A percentile compares a stretch with the other conserved stretches of the same genome.
Evolutionary conservation across 2,888 invertebrate species (phyloP).

Genomic region (Eugnorisma glareosa): DNA sequence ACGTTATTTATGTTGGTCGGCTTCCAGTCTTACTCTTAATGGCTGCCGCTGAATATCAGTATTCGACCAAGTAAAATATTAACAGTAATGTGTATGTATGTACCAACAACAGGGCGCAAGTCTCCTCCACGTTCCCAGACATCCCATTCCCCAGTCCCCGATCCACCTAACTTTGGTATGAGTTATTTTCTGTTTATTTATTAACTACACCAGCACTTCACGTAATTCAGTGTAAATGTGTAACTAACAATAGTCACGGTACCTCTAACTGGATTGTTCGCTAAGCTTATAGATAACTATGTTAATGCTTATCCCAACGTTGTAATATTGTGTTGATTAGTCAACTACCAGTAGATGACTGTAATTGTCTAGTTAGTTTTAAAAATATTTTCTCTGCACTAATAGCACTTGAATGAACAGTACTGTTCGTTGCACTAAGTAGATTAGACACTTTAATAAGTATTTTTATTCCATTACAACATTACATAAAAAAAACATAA

Average conservation of each 20-base stretch:
- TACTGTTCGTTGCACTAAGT: slow-evolving; percentile 58
- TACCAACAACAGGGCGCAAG: slow-evolving; percentile 61
- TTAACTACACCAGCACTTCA: slow-evolving; percentile 68
- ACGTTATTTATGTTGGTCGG: too few relatives aligned
- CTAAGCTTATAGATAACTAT: slow-evolving; percentile 70
- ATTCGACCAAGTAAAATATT: slow-evolving; percentile 5
- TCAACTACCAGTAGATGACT: slow-evolving; percentile 49
- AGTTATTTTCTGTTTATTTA: slow-evolving; percentile 62
- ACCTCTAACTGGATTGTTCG: slow-evolving; percentile 69
- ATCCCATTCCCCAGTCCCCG: slow-evolving; percentile 60
- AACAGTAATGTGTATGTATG: slow-evolving; percentile 13
- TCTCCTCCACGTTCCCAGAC: slow-evolving; percentile 55
- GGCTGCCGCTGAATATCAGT: too few relatives aligned
- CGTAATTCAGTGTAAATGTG: slow-evolving; percentile 64
- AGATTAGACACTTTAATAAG: slow-evolving; percentile 54
- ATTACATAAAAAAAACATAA: background rate
- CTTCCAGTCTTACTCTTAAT: too few relatives aligned
- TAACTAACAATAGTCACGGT: slow-evolving; percentile 72
- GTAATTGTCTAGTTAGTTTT: slow-evolving; percentile 49
- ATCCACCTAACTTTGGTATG: slow-evolving; percentile 68
- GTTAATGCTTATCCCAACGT: slow-evolving; percentile 57
- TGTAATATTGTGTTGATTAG: slow-evolving; percentile 51
- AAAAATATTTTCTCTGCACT: slow-evolving; percentile 55
- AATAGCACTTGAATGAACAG: slow-evolving; percentile 57
- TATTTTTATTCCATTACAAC: slow-evolving; percentile 17